phyloP scores from a whole-genome alignment of 2,888 invertebrate species.

The Latheticus oryzae region DNA sequence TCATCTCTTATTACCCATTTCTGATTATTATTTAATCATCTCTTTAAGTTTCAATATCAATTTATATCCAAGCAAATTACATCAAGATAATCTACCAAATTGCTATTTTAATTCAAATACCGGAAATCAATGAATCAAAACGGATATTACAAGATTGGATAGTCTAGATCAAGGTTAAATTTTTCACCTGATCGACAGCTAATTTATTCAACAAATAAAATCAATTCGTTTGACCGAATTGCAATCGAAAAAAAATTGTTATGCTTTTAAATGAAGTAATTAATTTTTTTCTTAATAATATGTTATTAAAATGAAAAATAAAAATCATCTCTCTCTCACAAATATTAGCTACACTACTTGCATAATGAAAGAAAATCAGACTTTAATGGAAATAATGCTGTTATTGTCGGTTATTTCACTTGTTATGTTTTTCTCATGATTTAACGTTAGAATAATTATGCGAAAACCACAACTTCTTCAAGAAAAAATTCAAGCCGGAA shows the following conservation, averaged over 20 bases:
- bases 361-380: slow-evolving; percentile 10
- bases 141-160: slow-evolving; percentile 31
- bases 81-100: no score
- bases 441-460: slow-evolving; percentile 9
- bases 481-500: slow-evolving; percentile 5
- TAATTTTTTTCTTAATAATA: slow-evolving; percentile 31
- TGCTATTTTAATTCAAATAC: no score
- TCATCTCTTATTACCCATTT: neutral
- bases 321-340: slow-evolving; percentile 15
- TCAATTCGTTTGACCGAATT: slow-evolving; percentile 28
- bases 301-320: no score
- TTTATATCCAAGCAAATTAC: slow-evolving; percentile 10
- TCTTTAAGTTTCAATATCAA: slow-evolving; percentile 12
- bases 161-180: slow-evolving; percentile 24
- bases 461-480: slow-evolving; percentile 9
- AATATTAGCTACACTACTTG: slow-evolving; percentile 19
- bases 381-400: neutral
- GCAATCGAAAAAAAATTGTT: slow-evolving; percentile 16
- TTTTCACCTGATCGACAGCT: slow-evolving; percentile 18
- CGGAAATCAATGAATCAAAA: slow-evolving; percentile 19
- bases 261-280: slow-evolving; percentile 14
- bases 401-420: slow-evolving; percentile 9
- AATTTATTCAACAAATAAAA: slow-evolving; percentile 33
- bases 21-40: slow-evolving; percentile 16
- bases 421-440: slow-evolving; percentile 14